A percentile compares a stretch with the other conserved stretches of the same genome.
Evolutionary conservation across 1,140 invertebrate genomes (phyloP).

Genomic region (Pristionchus pacificus): DNA sequence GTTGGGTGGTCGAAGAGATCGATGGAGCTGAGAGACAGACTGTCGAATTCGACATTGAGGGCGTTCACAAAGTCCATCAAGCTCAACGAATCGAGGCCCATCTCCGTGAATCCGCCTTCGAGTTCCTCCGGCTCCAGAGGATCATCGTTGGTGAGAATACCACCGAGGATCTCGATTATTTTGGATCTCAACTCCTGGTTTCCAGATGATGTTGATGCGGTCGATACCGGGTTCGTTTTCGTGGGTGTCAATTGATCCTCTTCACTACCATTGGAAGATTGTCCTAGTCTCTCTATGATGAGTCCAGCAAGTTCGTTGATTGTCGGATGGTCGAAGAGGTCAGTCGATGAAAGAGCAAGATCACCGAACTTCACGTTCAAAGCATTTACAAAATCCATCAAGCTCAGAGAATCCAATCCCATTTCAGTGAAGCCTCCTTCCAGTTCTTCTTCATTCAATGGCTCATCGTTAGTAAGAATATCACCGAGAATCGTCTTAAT

Average conservation of each 20-base stretch:
- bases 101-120: slow-evolving; percentile 16
- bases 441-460: not conserved
- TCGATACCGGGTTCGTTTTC: too few species aligned
- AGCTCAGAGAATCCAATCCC: slow-evolving; percentile 24
- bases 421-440: slow-evolving; percentile 21
- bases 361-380: slow-evolving; percentile 14
- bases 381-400: slow-evolving; percentile 24
- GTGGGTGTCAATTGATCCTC: too few species aligned
- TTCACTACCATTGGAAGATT: too few species aligned
- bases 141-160: too few species aligned
- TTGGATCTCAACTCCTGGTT: too few species aligned
- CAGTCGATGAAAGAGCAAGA: slow-evolving; percentile 16
- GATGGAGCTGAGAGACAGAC: slow-evolving; percentile 14
- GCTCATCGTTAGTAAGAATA: slow-evolving; percentile 2
- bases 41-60: slow-evolving; percentile 16
- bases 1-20: slow-evolving; percentile 32
- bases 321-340: slow-evolving; percentile 32
- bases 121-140: not conserved
- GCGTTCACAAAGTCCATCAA: slow-evolving; percentile 25
- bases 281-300: too few species aligned
- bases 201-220: too few species aligned
- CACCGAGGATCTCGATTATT: too few species aligned
- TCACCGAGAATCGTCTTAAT: too few species aligned
- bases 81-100: slow-evolving; percentile 26
- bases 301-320: slow-evolving; percentile 19